Conservation (phyloP, 2,113 vertebrate species). For the Bombycilla garrulus region DNA sequence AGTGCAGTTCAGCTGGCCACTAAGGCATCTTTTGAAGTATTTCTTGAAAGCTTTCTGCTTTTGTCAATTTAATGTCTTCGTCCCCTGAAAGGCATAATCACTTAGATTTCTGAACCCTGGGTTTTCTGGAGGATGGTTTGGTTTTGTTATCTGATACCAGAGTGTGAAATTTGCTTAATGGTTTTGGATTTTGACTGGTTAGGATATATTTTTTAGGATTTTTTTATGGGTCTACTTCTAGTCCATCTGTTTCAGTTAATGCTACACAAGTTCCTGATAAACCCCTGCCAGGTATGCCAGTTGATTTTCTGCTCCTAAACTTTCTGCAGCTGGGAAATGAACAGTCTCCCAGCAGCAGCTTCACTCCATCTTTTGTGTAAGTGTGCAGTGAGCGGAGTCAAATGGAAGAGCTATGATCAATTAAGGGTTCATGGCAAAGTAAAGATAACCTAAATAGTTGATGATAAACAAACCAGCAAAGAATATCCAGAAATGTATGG, state of each 20-base stretch:
- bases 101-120: not conserved
- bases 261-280: not conserved
- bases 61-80: not conserved
- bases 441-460: not conserved
- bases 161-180: not conserved
- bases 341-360: not conserved
- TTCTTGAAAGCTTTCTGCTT: not conserved
- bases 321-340: not conserved
- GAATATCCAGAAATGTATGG: not conserved
- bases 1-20: not conserved
- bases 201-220: not conserved
- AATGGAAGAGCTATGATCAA: not conserved
- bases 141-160: not conserved
- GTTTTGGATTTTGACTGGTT: not conserved
- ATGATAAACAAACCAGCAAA: not conserved
- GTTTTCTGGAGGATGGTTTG: not conserved
- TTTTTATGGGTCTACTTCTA: not conserved
- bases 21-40: not conserved
- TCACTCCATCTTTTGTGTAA: not conserved
- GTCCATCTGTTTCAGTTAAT: not conserved
- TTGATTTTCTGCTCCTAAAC: not conserved
- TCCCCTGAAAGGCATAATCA: not conserved
- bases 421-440: not conserved
- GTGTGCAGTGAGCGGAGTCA: not conserved
- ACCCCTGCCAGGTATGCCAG: accelerated